These are phyloP conservation scores for Guaruba guarouba DNA, from an alignment of 2,113 vertebrate species.

Conservation along the genomic window DNA sequence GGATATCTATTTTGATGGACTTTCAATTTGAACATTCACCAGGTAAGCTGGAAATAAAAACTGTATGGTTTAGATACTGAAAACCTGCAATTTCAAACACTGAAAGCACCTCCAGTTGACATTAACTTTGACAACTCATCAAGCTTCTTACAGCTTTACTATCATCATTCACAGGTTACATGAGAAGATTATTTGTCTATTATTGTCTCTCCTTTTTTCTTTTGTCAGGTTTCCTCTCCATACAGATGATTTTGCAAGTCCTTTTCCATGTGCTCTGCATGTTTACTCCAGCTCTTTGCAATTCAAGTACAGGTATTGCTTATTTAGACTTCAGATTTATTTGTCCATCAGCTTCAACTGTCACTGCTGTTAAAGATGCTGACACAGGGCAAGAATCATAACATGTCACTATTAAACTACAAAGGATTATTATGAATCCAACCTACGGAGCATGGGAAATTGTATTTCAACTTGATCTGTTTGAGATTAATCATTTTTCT, in stretches of 20 bases:
- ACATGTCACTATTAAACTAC: not conserved
- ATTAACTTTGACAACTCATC: not conserved
- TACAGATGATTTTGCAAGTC: not conserved
- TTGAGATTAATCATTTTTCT: conserved; percentile 19
- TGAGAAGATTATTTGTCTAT: not conserved
- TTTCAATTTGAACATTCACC: not conserved
- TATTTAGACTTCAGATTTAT: not conserved
- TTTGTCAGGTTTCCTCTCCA: not conserved
- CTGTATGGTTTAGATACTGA: not conserved
- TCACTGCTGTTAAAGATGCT: not conserved
- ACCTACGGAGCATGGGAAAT: not conserved
- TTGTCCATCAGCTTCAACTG: not conserved
- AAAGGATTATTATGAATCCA: not conserved
- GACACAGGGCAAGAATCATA: not conserved
- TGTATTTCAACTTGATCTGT: not conserved
- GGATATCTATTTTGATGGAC: not conserved
- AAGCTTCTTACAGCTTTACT: not conserved
- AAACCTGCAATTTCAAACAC: not conserved
- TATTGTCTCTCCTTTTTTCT: not conserved
- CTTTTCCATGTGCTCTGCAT: not conserved
- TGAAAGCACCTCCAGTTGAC: not conserved
- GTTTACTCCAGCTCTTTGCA: not conserved
- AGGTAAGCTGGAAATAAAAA: not conserved
- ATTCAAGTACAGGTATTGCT: not conserved
- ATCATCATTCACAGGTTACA: not conserved